A percentile compares a stretch with the other conserved stretches of the same genome.
phyloP scores from a whole-genome alignment of 2,797 vertebrate genomes.

The Coreius guichenoti region DNA sequence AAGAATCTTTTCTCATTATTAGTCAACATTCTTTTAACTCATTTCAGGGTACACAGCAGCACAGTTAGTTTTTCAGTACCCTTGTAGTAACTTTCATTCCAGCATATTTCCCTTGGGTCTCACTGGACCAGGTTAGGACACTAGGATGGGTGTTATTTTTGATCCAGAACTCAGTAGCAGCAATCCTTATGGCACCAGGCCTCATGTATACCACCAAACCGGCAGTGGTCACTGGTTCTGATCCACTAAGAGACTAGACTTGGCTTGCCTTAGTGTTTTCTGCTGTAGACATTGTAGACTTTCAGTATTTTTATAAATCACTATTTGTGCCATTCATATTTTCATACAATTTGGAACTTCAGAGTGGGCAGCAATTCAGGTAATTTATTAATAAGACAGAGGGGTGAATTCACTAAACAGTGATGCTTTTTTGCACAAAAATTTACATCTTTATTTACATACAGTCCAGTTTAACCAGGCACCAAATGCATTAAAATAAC shows the following conservation, averaged over 20 bases:
- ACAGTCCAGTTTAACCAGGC: neutral
- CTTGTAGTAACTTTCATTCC: constrained; percentile 42
- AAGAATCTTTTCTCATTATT: constrained; percentile 3
- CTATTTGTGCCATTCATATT: neutral
- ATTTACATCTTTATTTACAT: neutral
- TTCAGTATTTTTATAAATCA: neutral
- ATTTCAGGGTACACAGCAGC: constrained; percentile 35
- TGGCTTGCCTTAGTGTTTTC: neutral
- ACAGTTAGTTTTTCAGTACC: constrained; percentile 42
- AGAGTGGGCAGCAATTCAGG: neutral
- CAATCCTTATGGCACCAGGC: constrained; percentile 8
- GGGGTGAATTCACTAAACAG: neutral
- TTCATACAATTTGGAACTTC: neutral
- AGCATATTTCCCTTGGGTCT: constrained; percentile 21
- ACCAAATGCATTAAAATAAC: neutral
- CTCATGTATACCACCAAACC: constrained; percentile 29
- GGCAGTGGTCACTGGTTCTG: constrained; percentile 36
- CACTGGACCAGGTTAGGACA: constrained; percentile 30
- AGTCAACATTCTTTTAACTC: constrained; percentile 38
- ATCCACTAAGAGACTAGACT: constrained; percentile 25
- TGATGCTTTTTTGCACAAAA: neutral
- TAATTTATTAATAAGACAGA: neutral
- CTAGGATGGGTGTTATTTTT: constrained; percentile 44
- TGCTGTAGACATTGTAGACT: neutral
- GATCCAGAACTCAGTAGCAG: constrained; percentile 14